Conservation (phyloP, 2,888 invertebrate genomes). For the Itoplectis maculator region DNA sequence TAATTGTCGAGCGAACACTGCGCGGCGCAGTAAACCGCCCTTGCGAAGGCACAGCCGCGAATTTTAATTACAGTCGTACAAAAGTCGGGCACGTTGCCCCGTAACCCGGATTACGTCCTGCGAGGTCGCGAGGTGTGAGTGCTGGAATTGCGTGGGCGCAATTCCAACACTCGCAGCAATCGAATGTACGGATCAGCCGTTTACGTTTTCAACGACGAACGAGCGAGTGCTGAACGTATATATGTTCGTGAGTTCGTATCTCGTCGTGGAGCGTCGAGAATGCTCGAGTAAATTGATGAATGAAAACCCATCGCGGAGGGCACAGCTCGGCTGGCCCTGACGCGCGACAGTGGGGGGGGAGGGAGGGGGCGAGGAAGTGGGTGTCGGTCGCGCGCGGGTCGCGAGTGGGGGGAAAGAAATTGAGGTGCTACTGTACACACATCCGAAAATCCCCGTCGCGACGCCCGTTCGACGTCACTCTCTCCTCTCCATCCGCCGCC, state of each 20-base stretch:
- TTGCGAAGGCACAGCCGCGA: too few relatives aligned
- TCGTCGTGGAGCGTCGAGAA: constrained; percentile 1
- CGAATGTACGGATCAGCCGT: not conserved
- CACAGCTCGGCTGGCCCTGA: not conserved
- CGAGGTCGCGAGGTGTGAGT: not conserved
- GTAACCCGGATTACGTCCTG: too few relatives aligned
- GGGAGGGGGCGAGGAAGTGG: too few relatives aligned
- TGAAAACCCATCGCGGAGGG: constrained; percentile 18
- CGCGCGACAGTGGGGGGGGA: not conserved
- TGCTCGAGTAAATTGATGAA: constrained; percentile 26
- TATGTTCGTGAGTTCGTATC: not conserved
- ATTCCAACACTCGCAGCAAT: too few relatives aligned
- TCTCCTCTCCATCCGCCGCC: not conserved
- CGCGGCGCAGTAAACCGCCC: too few relatives aligned
- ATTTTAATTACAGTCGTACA: too few relatives aligned
- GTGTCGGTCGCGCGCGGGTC: too few relatives aligned
- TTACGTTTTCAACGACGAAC: not conserved
- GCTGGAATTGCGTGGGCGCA: constrained; percentile 30
- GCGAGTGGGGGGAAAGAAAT: constrained; percentile 11
- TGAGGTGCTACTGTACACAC: not conserved
- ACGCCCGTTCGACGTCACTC: not conserved
- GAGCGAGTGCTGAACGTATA: too few relatives aligned
- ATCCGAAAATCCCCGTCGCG: constrained; percentile 1
- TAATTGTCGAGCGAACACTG: too few relatives aligned
- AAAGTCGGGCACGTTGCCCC: too few relatives aligned